phyloP scores from a whole-genome alignment of 2,113 vertebrate genomes.

The Hymenochirus boettgeri region DNA sequence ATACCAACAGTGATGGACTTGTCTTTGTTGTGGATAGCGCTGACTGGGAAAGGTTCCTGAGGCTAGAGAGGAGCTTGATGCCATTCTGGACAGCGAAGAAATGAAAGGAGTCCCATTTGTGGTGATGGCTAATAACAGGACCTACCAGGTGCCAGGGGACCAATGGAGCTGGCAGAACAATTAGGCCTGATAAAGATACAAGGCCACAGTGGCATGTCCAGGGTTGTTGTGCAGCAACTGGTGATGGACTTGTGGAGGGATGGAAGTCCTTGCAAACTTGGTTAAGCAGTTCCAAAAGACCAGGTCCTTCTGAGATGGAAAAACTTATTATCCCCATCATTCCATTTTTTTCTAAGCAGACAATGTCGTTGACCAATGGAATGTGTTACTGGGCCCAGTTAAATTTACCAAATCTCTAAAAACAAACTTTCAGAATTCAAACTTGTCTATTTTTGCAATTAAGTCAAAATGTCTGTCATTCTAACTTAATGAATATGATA shows the following conservation, averaged over 20 bases:
- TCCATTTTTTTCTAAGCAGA: too few species aligned
- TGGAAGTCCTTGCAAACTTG: conserved; percentile 40
- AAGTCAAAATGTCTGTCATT: too few species aligned
- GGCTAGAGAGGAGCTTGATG: conserved; percentile 23
- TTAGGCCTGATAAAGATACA: conserved; percentile 22
- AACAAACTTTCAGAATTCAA: too few species aligned
- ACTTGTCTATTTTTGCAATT: too few species aligned
- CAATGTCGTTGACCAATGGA: too few species aligned
- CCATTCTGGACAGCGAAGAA: conserved; percentile 13
- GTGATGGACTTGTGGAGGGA: conserved; percentile 42
- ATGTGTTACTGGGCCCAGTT: too few species aligned
- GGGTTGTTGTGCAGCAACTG: conserved; percentile 42
- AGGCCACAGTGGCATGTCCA: conserved; percentile 40
- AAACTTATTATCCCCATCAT: too few species aligned
- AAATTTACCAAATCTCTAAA: too few species aligned
- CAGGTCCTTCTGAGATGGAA: conserved; percentile 13
- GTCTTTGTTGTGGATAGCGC: conserved; percentile 44
- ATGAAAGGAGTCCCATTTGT: conserved; percentile 40
- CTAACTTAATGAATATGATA: too few species aligned
- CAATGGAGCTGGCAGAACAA: conserved; percentile 34
- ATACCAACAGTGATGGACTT: conserved; percentile 33
- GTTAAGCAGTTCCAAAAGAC: conserved; percentile 28
- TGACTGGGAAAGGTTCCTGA: conserved; percentile 41
- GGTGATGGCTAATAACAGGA: conserved; percentile 49
- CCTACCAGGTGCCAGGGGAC: conserved; percentile 36